These are phyloP conservation scores for Lacerta viridis DNA, from an alignment of 2,797 vertebrate species.

Conservation along the genomic window DNA sequence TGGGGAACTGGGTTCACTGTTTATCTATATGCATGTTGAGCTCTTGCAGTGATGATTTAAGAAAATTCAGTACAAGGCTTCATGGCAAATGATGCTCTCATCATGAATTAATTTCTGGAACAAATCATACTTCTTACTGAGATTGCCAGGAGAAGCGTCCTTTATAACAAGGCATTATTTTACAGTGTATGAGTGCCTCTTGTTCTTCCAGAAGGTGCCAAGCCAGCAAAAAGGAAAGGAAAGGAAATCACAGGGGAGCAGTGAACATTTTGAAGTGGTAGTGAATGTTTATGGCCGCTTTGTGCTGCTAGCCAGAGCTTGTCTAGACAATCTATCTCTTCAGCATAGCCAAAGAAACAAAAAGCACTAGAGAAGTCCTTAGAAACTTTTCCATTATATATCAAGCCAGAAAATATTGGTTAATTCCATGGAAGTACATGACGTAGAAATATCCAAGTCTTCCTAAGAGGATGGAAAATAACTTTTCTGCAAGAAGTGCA, in stretches of 20 bases:
- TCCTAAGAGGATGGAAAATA: background rate
- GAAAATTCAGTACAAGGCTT: slow-evolving; percentile 43
- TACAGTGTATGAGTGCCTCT: background rate
- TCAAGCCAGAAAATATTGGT: background rate
- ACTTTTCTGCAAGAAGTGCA: background rate
- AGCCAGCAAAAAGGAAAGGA: slow-evolving; percentile 38
- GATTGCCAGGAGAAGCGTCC: slow-evolving; percentile 43
- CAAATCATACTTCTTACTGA: slow-evolving; percentile 59
- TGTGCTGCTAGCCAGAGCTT: slow-evolving; percentile 31
- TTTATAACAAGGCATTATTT: slow-evolving; percentile 36
- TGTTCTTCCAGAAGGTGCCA: slow-evolving; percentile 25
- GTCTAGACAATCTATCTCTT: slow-evolving; percentile 20
- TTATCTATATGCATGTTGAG: background rate
- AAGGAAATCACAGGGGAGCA: slow-evolving; percentile 18
- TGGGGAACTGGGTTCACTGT: background rate
- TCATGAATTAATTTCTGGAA: slow-evolving; percentile 36
- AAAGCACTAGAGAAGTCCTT: background rate
- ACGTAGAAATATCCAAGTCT: background rate
- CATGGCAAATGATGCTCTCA: slow-evolving; percentile 27
- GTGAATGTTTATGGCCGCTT: slow-evolving; percentile 31
- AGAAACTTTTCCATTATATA: background rate
- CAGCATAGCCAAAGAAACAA: background rate
- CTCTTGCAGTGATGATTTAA: slow-evolving; percentile 47
- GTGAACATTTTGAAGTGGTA: background rate
- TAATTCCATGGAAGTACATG: background rate